Conservation (phyloP, 2,888 invertebrate genomes). For the Anthrax anthrax region DNA sequence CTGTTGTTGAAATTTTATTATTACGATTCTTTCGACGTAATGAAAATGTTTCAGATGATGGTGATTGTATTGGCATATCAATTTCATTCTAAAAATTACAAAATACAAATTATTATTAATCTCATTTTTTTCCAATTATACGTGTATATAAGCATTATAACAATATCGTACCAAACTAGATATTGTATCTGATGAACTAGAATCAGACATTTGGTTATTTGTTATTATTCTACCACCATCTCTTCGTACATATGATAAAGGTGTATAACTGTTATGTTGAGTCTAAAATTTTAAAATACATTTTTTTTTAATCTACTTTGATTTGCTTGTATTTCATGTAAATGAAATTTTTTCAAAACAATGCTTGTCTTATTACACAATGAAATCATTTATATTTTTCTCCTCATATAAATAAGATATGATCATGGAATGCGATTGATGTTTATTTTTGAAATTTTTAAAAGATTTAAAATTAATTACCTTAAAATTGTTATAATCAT, state of each 20-base stretch:
- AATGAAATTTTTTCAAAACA: no score
- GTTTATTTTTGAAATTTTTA: not conserved
- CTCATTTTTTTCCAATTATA: no score
- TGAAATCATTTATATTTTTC: no score
- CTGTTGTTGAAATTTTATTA: conserved; percentile 48
- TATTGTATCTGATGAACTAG: conserved; percentile 17
- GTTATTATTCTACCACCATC: conserved; percentile 8
- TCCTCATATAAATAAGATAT: no score
- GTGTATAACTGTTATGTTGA: conserved; percentile 13
- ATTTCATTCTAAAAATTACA: conserved; percentile 41
- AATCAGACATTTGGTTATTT: conserved; percentile 16
- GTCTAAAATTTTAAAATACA: conserved; percentile 9
- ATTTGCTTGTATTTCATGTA: no score
- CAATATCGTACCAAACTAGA: conserved; percentile 16
- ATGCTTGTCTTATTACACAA: no score
- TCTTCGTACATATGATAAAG: conserved; percentile 17
- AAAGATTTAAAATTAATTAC: not conserved
- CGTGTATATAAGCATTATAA: no score
- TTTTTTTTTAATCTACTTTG: no score
- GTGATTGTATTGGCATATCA: conserved; percentile 30
- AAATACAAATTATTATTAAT: no score
- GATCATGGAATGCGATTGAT: no score
- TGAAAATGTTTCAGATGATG: conserved; percentile 47
- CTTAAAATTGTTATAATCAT: conserved; percentile 34
- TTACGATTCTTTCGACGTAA: conserved; percentile 54